Evolutionary conservation across 2,113 vertebrate genomes (phyloP), one percentile per base, ranked within the genome.

Genomic region (Sigmodon hispidus): DNA sequence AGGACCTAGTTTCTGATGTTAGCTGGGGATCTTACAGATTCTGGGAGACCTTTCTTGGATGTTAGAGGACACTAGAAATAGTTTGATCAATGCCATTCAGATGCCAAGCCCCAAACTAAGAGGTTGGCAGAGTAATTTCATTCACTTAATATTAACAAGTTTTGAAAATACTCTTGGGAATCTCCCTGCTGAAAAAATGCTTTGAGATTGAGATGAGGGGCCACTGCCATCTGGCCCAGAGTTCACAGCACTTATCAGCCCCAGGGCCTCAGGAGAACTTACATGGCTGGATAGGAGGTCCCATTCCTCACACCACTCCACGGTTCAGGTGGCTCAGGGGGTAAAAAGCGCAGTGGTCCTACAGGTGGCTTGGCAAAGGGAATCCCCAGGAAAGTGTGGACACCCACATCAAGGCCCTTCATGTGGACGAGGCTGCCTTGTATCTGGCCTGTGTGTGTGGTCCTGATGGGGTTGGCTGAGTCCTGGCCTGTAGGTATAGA

Each of bases 351-450:
- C 50, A 87, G 86, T 40, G 24, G 21, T 57, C 86, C 86, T 6
- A 43, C 1, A 72, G 99, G 99, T 4, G 99, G 98, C 97, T 98
- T 99, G n/a, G 99, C 99, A 98, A 99, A 99, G 43, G 99, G 99
- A 76, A 99, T 97, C 13, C 99, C 98, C 63, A 99, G 97, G 98
- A 98, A 99, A 96, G 92, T 96, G 52, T 99, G 95, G 73, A 99
- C 98, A 1, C 97, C 96, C 1, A 76, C 95, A 55, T 98, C 97
- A 0, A 97, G 98, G 26, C 97, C 98, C 91, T 98, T 99, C 70
- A 99, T 98, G 0, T 63, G 97, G 48, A 98, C 2, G 69, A 98
- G 98, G 43, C 91, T 98, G 36, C 99, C 99, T 93, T 8, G 97
- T 91, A 99, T 97, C 22, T 9, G 69, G 2, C 99, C 99, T 0